Evolutionary conservation across 2,113 vertebrate genomes (phyloP), one percentile per base, ranked within the genome.

Genomic region (Corydoras sp.): DNA sequence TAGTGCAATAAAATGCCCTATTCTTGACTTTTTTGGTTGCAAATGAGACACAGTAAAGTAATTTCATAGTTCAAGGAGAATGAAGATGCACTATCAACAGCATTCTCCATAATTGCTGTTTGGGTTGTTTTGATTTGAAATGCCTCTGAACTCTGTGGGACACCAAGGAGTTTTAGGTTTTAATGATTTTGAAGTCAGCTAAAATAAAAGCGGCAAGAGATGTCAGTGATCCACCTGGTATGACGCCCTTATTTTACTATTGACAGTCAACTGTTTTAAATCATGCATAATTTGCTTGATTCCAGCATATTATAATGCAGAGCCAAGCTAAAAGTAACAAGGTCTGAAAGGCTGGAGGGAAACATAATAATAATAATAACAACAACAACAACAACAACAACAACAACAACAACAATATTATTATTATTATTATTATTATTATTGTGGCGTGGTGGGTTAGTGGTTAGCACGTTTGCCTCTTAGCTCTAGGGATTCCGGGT

Each of bases 121-220:
- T 53, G 51, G 10, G 29, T 7, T 24, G 4, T 69, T 60, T 69
- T 18, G 66, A 58, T 58, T 56, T 43, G 3, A 4, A 15, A 53
- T 35, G 32, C 53, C 32, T 68, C 55, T 58, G 54, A 58, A 48
- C 66, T 58, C 66, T 58, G 54, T n/a, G 13, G 54, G 66, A 68
- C 54, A 58, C 31, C 8, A 11, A 48, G 6, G 10, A 60, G 68
- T 48, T 48, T 58, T 5, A 15, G 12, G 31, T 14, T 31, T 51
- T 53, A 60, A 50, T 62, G 15, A 62, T 61, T 62, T 53, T 11
- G 13, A 62, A 48, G 14, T 31, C 13, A 43, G n/a, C 50, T 12
- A 62, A 58, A 12, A 49, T 50, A 58, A 48, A 72, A 15, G 48
- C 31, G 10, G 54, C 50, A 10, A 65, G 70, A 32, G 35, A 43